Evolutionary conservation across 2,113 vertebrate species (phyloP).

Genomic region (Camelus bactrianus): DNA sequence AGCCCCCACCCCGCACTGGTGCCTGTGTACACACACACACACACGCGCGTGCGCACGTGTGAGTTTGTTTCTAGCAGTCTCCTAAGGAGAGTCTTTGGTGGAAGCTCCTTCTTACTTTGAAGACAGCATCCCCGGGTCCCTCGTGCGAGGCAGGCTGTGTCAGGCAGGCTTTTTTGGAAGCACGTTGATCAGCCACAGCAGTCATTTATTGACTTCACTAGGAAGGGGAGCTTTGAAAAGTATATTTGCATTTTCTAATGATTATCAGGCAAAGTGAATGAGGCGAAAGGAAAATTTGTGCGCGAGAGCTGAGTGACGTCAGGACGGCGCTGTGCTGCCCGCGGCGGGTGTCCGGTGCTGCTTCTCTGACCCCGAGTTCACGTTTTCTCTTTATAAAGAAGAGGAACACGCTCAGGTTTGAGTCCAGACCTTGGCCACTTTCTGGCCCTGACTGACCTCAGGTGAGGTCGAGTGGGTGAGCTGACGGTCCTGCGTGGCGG

Average conservation of each 20-base stretch:
- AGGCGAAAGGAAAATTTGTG: neutral
- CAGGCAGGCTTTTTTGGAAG: neutral
- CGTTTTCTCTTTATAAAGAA: neutral
- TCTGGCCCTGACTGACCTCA: neutral
- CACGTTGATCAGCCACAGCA: neutral
- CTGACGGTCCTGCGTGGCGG: neutral
- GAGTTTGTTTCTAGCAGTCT: too few species aligned
- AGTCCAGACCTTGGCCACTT: neutral
- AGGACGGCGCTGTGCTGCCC: neutral
- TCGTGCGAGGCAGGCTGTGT: neutral
- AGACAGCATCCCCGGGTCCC: neutral
- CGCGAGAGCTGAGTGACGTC: neutral
- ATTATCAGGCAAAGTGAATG: neutral
- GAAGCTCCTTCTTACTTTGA: neutral
- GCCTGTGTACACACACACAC: neutral
- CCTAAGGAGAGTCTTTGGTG: neutral
- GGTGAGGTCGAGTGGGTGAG: neutral
- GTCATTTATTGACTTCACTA: neutral
- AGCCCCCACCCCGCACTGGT: neutral
- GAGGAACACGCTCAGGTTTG: neutral
- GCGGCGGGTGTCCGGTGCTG: neutral
- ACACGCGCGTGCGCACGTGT: too few species aligned
- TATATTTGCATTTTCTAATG: neutral
- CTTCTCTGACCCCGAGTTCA: neutral
- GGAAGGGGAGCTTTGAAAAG: conserved; percentile 6